Base-by-base conservation (phyloP, 2,888 invertebrate species). In the Clostera curtula region DNA sequence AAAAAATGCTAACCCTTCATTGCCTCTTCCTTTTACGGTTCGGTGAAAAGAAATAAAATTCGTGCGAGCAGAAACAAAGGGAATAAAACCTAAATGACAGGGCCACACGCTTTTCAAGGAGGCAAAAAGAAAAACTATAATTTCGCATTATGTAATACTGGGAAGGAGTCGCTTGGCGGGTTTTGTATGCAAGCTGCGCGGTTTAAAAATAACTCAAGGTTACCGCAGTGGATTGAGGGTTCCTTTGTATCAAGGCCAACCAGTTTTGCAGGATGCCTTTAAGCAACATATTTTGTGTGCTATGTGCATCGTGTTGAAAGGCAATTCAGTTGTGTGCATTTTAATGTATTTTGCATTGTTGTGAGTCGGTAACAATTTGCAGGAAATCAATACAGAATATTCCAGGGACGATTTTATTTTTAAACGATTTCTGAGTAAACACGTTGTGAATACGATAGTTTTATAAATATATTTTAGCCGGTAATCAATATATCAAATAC, bases 181-280 rank as follows among this genome's bases (percentile, higher is more conserved):
- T 65, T 72, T 70, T 70, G 72, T 65, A 71, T 76, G 76, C 77
- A 80, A 57, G 61, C 63, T 48, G 56, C 48, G 56, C 56, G 63
- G 71, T 67, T 71, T 80, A 80, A 77, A 83, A 82, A 82, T 82
- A 83, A 73, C 82, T 56, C 82, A 83, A 83, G 82, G 82, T 74
- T 80, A 76, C 60, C 40, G 52, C 62, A 59, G 48, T 59, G 63
- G 62, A 61, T 61, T 58, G 69, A 72, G 80, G 77, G 79, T 76
- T 62, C 77, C 68, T 77, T 80, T 74, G 76, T 74, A 74, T 74
- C 82, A 82, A 83, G 82, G 82, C 58, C 73, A 59, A 80, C 82
- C 71, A 73, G 77, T 82, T 79, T 47, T 56, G 51, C 68, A 60
- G 75, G 75, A 73, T 69, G 62, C 69, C 65, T 69, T 56, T 61